These are phyloP conservation scores for Sarcophilus harrisii DNA, from an alignment of 2,797 vertebrate genomes.

Conservation along the genomic window DNA sequence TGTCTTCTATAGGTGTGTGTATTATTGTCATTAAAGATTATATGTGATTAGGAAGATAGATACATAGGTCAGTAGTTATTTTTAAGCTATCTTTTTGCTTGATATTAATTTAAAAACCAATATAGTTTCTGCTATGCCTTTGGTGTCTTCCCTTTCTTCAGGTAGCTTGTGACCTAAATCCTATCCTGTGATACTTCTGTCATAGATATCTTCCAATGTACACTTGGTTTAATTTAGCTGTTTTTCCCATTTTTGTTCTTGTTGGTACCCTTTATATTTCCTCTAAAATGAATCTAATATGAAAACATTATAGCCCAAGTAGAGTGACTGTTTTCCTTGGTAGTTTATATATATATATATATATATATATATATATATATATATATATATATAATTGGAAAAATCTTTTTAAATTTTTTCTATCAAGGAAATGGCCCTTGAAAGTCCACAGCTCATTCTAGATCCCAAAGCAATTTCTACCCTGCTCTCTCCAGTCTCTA, in stretches of 20 bases:
- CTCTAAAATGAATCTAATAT: background rate
- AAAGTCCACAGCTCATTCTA: background rate
- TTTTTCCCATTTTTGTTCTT: background rate
- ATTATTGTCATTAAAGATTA: background rate
- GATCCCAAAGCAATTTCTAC: background rate
- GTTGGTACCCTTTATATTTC: background rate
- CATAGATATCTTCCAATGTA: background rate
- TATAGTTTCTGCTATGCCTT: background rate
- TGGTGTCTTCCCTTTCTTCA: background rate
- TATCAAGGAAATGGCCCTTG: background rate
- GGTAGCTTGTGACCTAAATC: background rate
- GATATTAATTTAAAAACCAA: background rate
- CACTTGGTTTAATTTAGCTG: background rate
- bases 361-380: too few species aligned
- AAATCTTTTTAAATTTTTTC: background rate
- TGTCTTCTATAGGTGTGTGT: background rate
- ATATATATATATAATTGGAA: background rate
- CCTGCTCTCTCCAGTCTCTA: background rate
- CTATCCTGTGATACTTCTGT: background rate
- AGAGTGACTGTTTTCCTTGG: background rate
- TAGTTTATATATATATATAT: background rate
- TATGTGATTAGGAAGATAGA: background rate
- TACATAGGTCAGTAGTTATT: background rate
- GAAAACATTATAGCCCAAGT: background rate
- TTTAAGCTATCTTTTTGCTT: background rate